Percentiles rank a stretch among this genome's conserved stretches.
Evolutionary conservation across 2,113 vertebrate genomes (phyloP).

Genomic region (Semnornis frantzii): DNA sequence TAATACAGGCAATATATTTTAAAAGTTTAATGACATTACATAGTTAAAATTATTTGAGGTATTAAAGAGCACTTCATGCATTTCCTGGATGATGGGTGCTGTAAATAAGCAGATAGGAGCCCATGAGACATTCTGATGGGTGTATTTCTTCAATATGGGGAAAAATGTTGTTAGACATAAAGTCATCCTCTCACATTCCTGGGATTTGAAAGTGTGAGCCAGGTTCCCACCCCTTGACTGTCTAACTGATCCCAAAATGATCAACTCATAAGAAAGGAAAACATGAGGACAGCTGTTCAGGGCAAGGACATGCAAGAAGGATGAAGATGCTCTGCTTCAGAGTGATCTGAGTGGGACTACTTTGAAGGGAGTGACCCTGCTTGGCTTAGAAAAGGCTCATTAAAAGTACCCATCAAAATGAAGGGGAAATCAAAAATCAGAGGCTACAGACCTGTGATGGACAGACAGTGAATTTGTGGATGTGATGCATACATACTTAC

Average conservation of each 20-base stretch:
- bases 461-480: not conserved
- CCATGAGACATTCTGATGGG: not conserved
- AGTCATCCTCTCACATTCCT: not conserved
- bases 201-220: not conserved
- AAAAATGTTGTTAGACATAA: not conserved
- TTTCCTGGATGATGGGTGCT: not conserved
- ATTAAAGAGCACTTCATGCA: not conserved
- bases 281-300: not conserved
- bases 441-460: not conserved
- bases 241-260: not conserved
- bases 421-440: not conserved
- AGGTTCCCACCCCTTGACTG: not conserved
- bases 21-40: not conserved
- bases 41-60: not conserved
- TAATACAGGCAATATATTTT: not conserved
- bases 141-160: not conserved
- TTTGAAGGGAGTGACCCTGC: not conserved
- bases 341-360: not conserved
- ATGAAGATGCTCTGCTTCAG: not conserved
- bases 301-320: not conserved
- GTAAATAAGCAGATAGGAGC: not conserved
- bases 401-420: not conserved
- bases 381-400: not conserved
- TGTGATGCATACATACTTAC: not conserved
- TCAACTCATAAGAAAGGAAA: not conserved